Evolutionary conservation across 2,113 vertebrate species (phyloP).

Genomic region (Leucosticte australis): DNA sequence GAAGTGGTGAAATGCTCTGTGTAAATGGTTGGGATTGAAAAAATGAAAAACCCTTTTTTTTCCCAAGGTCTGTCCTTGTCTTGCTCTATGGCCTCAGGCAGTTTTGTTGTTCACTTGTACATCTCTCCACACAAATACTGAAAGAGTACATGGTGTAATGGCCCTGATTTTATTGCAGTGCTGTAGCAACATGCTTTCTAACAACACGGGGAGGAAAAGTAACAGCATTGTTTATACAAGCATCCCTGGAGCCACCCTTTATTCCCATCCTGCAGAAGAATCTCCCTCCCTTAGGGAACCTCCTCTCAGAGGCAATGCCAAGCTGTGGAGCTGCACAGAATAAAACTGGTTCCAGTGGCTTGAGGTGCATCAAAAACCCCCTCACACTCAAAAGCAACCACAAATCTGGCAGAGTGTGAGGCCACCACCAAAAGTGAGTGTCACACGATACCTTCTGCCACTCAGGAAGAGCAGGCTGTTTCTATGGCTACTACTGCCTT

Average conservation of each 20-base stretch:
- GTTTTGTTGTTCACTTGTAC: neutral
- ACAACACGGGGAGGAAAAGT: neutral
- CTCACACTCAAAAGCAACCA: neutral
- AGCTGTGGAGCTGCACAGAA: neutral
- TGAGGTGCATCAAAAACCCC: neutral
- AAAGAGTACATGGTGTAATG: neutral
- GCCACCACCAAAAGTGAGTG: neutral
- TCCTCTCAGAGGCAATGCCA: neutral
- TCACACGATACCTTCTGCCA: neutral
- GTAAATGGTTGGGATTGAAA: neutral
- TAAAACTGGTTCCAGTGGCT: neutral
- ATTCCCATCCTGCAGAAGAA: neutral
- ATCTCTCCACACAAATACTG: neutral
- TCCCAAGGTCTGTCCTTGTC: neutral
- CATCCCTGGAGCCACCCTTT: neutral
- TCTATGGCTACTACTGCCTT: constrained; percentile 56
- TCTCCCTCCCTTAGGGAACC: neutral
- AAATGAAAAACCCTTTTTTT: fast-evolving
- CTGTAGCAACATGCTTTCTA: neutral
- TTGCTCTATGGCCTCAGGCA: neutral
- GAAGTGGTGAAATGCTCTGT: neutral
- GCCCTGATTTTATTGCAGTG: neutral
- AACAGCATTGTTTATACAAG: neutral
- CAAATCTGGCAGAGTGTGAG: neutral
- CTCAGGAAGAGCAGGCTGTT: neutral